These are phyloP conservation scores for Molanna angustata DNA, from an alignment of 2,888 invertebrate genomes.

Conservation along the genomic window DNA sequence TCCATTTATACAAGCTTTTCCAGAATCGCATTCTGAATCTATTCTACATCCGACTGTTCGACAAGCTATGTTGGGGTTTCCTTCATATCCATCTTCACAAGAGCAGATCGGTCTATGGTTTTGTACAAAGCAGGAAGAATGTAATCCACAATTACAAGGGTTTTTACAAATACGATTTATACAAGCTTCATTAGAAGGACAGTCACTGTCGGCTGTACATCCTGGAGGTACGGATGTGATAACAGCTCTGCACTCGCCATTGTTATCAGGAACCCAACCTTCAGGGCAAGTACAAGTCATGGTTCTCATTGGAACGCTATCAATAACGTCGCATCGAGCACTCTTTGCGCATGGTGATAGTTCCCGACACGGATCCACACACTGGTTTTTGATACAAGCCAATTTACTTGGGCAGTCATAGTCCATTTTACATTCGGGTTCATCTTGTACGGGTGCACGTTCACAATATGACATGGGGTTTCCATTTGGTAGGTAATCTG, in stretches of 20 bases:
- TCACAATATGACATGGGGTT: slow-evolving; percentile 78
- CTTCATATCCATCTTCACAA: slow-evolving; percentile 79
- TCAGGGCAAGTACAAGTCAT: slow-evolving; percentile 87
- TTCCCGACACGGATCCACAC: slow-evolving; percentile 74
- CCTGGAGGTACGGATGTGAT: slow-evolving; percentile 68
- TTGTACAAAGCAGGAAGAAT: slow-evolving; percentile 77
- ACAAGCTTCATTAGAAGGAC: slow-evolving; percentile 75
- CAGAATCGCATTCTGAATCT: slow-evolving; percentile 79
- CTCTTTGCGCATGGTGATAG: slow-evolving; percentile 73
- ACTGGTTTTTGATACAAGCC: slow-evolving; percentile 76
- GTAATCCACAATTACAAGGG: slow-evolving; percentile 84
- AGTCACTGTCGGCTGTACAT: slow-evolving; percentile 78
- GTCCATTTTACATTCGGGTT: slow-evolving; percentile 73
- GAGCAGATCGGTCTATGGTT: slow-evolving; percentile 86
- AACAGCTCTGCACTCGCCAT: slow-evolving; percentile 74
- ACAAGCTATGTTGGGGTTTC: slow-evolving; percentile 81
- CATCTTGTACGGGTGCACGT: slow-evolving; percentile 49
- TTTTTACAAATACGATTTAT: slow-evolving; percentile 82
- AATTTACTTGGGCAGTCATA: slow-evolving; percentile 76
- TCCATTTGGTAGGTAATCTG: slow-evolving; percentile 72
- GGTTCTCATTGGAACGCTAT: slow-evolving; percentile 82
- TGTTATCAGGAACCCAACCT: slow-evolving; percentile 76
- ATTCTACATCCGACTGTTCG: slow-evolving; percentile 77
- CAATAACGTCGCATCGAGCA: slow-evolving; percentile 77
- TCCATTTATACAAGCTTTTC: slow-evolving; percentile 80